A percentile compares a stretch with the other conserved stretches of the same genome.
phyloP scores from a whole-genome alignment of 2,888 invertebrate species.

The Torymus aiolomorphi region DNA sequence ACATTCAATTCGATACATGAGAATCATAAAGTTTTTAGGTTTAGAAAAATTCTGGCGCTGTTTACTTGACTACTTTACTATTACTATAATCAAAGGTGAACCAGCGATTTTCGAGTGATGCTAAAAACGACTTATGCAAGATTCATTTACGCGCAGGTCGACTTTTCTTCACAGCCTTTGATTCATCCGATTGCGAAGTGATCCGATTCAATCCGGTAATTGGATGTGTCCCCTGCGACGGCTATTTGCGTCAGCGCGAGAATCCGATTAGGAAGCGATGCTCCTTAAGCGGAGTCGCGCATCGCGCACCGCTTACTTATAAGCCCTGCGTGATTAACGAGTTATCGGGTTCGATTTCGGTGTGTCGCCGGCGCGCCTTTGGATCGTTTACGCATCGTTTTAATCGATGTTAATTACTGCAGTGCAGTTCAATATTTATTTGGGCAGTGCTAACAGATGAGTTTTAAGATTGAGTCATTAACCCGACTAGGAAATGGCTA shows the following conservation, averaged over 20 bases:
- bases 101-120: not conserved
- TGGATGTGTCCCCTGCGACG: slow-evolving; percentile 3
- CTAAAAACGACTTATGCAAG: not conserved
- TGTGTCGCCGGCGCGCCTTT: too few species aligned
- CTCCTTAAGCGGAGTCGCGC: not conserved
- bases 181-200: not conserved
- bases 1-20: too few species aligned
- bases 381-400: too few species aligned
- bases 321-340: not conserved
- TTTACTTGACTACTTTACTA: too few species aligned
- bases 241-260: slow-evolving; percentile 1
- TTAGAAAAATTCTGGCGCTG: too few species aligned
- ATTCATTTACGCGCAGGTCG: not conserved
- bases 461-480: too few species aligned
- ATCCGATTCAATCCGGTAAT: slow-evolving; percentile 14
- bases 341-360: not conserved
- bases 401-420: too few species aligned
- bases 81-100: not conserved
- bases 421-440: too few species aligned
- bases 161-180: slow-evolving; percentile 1
- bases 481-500: too few species aligned
- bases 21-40: too few species aligned
- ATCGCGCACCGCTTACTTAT: not conserved
- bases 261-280: slow-evolving; percentile 2
- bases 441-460: too few species aligned